Conservation (phyloP, 2,888 invertebrate genomes). For the Rhimphoctona megacephalus region DNA sequence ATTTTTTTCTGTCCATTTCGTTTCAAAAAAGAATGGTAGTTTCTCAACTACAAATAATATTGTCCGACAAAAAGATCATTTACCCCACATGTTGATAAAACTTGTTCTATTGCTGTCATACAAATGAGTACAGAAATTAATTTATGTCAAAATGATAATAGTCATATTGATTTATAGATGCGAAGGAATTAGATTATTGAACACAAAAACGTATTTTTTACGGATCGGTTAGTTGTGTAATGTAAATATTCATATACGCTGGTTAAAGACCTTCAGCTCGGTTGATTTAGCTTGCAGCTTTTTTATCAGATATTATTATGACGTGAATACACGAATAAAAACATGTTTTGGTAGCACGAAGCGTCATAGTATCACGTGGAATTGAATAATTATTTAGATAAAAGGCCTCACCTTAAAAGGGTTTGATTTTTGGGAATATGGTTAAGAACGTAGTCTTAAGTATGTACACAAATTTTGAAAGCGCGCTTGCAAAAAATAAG, state of each 20-base stretch:
- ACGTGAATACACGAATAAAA: background rate
- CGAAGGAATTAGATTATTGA: background rate
- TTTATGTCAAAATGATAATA: background rate
- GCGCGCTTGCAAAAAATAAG: no score
- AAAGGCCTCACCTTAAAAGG: no score
- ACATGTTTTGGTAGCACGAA: background rate
- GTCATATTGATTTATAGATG: background rate
- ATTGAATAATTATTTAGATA: background rate
- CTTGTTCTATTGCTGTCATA: background rate
- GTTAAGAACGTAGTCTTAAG: no score
- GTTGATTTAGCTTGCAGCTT: background rate
- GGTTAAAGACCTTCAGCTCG: background rate
- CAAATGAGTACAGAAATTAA: background rate
- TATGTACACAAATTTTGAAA: no score
- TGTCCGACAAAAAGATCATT: background rate
- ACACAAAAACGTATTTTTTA: slow-evolving; percentile 11
- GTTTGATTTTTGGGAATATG: no score
- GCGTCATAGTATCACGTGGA: background rate
- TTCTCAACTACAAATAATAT: background rate
- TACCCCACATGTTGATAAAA: background rate
- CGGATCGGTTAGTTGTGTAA: background rate
- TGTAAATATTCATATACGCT: background rate
- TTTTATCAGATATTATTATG: background rate
- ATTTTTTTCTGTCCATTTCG: background rate
- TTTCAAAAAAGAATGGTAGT: background rate